Evolutionary conservation across 2,797 vertebrate species (phyloP).

Genomic region (Malacoraja senta): DNA sequence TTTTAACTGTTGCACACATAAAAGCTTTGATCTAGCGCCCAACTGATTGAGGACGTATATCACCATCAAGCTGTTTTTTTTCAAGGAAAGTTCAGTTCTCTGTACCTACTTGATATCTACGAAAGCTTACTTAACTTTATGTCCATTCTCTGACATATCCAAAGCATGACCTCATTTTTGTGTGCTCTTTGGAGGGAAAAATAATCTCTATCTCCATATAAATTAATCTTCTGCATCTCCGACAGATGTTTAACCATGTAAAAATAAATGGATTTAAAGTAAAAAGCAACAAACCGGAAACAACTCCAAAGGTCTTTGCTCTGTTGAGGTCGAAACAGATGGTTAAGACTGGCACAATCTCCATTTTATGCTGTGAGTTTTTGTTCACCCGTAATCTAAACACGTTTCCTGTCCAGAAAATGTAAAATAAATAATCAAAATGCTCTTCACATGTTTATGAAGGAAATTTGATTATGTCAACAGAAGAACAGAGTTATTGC

Average conservation of each 20-base stretch:
- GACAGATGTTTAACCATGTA: conserved; percentile 28
- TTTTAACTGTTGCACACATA: not conserved
- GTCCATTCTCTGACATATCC: not conserved
- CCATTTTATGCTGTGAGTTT: not conserved
- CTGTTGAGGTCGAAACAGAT: not conserved
- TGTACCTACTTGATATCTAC: conserved; percentile 3
- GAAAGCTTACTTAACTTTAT: conserved; percentile 24
- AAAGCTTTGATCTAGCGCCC: not conserved
- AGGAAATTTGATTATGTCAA: not conserved
- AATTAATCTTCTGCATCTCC: conserved; percentile 16
- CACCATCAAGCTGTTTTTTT: conserved; percentile 3
- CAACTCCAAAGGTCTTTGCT: not conserved
- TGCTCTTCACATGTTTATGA: not conserved
- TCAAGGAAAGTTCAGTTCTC: conserved; percentile 24
- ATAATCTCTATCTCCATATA: conserved; percentile 31
- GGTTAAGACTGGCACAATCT: conserved; percentile 22
- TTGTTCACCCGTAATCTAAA: conserved; percentile 4
- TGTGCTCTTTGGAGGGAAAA: conserved; percentile 23
- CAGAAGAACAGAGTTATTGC: not conserved
- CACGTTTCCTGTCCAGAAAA: conserved; percentile 4
- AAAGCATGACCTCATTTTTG: not conserved
- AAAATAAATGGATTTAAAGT: conserved; percentile 20
- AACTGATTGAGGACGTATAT: not conserved
- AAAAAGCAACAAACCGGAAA: not conserved
- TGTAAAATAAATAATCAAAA: not conserved